Evolutionary conservation across 2,888 invertebrate genomes (phyloP), one percentile per base, ranked within the genome.

Genomic region (Hipparchia semele): DNA sequence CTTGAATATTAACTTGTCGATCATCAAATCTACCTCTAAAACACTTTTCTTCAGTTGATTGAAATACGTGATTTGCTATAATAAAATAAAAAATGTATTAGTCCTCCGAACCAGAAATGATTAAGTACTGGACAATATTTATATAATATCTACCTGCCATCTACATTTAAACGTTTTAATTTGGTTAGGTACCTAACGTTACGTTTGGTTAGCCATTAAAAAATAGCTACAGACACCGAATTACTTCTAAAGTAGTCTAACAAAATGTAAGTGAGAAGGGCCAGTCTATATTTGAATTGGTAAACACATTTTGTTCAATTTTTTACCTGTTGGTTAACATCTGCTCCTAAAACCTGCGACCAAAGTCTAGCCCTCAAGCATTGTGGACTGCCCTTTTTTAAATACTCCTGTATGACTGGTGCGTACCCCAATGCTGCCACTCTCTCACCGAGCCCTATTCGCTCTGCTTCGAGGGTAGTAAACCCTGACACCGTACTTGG

Each of bases 1-100:
- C 94, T 99, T 99, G 81, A 99, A 98, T 80, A 99, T 97, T 8
- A 99, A 94, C 87, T 98, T 98, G 87, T 99, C 99, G 53, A 98
- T 97, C 94, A 99, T 97, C 71, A 99, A 95, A 85, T 99, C 99
- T 81, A 97, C 97, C 81, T 97, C 97, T 58, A 98, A 88, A 0
- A 99, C 98, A 81, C 96, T 95, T 75, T 95, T 95, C 85, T 98
- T 98, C 75, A 99, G 90, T 80, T 96, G 96, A 73, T 96, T 96
- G 90, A 98, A 99, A 85, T 98, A 96, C 23, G 95, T 94, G 6
- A 94, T 86, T 86, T 97, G 96, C 97, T 97, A 84, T 10, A 33
- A 10, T 3, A 8, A 33, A 39, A 60, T 33, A 9, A 54, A 13
- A 58, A 13, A 23, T 39, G 23, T 23, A 13, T 56, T 53, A 1